Evolutionary conservation across 1,140 invertebrate genomes (phyloP), one percentile per base, ranked within the genome.

Genomic region (Chironomus striatipennis): DNA sequence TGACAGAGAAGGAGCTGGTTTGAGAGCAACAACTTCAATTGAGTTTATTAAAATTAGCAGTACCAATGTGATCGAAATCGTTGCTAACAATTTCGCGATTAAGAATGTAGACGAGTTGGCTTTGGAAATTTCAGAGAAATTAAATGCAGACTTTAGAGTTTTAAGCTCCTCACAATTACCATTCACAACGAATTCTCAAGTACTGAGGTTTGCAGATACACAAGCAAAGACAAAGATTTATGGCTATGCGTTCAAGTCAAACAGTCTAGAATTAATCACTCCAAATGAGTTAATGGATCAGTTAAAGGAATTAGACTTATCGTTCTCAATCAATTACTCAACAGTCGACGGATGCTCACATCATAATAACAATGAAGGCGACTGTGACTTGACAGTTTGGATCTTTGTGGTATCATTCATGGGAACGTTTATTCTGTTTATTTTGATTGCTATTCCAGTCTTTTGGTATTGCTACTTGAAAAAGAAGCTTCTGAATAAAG

Each of bases 1-100:
- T 15, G 78, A 79, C 74, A 24, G 73, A 17, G n/a, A 76, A 75
- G 78, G 78, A 43, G 34, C 73, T 10, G 24, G 18, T 57, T n/a
- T 75, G 9, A 64, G 21, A n/a, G 73, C 74, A 7, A 73, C 42
- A 2, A 73, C 74, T 7, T 65, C 47, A 43, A 24, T 78, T 0
- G n/a, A 76, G 42, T 77, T 79, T 2, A 76, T 75, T 73, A 47
- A 73, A 18, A 75, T 79, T 15, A 42, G 47, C 9, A n/a, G 73
- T 57, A 73, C 77, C 7, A 47, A 77, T 43, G 42, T 77, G 34
- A 76, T 72, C 20, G 20, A 57, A 57, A 57, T 57, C 5, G 12
- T 57, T n/a, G 47, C 15, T 15, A 10, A 57, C 5, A 34, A 34
- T 34, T 34, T 34, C 24, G 24, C 24, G 5, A 34, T 2, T 34